Conservation (phyloP, 2,113 vertebrate genomes). For the Phodopus roborovskii region DNA sequence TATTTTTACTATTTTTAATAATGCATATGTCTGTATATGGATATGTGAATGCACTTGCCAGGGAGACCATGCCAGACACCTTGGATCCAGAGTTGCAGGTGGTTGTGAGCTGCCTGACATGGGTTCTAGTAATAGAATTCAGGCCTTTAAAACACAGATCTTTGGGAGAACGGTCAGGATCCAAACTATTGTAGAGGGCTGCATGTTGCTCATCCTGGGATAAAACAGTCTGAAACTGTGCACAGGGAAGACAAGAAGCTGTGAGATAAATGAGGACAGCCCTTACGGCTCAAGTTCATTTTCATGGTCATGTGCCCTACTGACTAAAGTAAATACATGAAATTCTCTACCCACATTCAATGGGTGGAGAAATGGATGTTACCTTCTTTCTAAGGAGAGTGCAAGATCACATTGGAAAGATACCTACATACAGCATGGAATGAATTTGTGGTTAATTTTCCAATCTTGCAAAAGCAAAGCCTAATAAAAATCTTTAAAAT, state of each 20-base stretch:
- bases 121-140: not conserved
- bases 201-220: not conserved
- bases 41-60: not conserved
- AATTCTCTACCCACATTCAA: not conserved
- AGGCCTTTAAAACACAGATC: not conserved
- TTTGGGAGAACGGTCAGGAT: not conserved
- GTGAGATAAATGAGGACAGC: not conserved
- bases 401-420: not conserved
- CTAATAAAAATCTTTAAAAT: not conserved
- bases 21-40: not conserved
- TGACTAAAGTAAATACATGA: not conserved
- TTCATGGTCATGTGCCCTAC: not conserved
- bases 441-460: not conserved
- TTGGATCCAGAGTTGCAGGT: not conserved
- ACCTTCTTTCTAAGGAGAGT: not conserved
- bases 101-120: too few species aligned
- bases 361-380: not conserved
- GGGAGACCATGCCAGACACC: too few species aligned
- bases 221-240: not conserved
- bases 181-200: not conserved
- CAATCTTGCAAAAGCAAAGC: not conserved
- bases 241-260: not conserved
- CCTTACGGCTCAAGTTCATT: not conserved
- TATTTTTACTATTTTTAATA: not conserved
- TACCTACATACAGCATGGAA: not conserved